Evolutionary conservation across 2,888 invertebrate genomes (phyloP), one percentile per base, ranked within the genome.

Genomic region (Pantelozetes paolii): DNA sequence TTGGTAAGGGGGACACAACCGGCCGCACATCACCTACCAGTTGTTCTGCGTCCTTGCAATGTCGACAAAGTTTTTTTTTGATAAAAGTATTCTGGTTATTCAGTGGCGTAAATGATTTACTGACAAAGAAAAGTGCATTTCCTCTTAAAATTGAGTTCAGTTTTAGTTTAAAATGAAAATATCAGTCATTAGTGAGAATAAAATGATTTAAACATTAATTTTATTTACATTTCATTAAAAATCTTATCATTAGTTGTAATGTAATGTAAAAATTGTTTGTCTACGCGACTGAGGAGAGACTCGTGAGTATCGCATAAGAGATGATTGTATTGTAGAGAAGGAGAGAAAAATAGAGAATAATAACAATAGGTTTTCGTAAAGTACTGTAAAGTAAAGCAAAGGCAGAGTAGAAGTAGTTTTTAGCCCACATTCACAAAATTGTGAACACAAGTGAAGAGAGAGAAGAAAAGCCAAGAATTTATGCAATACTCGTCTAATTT

Each of bases 41-140:
- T 59, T 59, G 59, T 28, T 59, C 28, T 59, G 18, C 62, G 62
- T 62, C 62, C 62, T 62, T 62, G 62, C 62, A 62, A 62, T 62
- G 62, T 62, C 62, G 62, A 62, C 36, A 62, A 36, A 32, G 18
- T 26, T 62, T 62, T 15, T 15, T 59, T 20, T 9, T 3, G 62
- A 62, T 54, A 54, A 54, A 48, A 54, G 23, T 54, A 54, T 54
- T 54, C 18, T 54, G n/a, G 5, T 8, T 26, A 26, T 23, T 62
- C 62, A 62, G 62, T 62, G 62, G 62, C 62, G 62, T 62, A 62
- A n/a, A 23, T 36, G 18, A 20, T 15, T 15, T 62, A 28, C 30
- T 32, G 20, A 62, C 30, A 62, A 32, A 62, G 32, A n/a, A 54
- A 26, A 23, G 15, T 54, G 2, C 26, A 26, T 54, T 26, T 20